Evolutionary conservation across 1,140 invertebrate genomes (phyloP), one percentile per base, ranked within the genome.

Genomic region (Fopius arisanus): DNA sequence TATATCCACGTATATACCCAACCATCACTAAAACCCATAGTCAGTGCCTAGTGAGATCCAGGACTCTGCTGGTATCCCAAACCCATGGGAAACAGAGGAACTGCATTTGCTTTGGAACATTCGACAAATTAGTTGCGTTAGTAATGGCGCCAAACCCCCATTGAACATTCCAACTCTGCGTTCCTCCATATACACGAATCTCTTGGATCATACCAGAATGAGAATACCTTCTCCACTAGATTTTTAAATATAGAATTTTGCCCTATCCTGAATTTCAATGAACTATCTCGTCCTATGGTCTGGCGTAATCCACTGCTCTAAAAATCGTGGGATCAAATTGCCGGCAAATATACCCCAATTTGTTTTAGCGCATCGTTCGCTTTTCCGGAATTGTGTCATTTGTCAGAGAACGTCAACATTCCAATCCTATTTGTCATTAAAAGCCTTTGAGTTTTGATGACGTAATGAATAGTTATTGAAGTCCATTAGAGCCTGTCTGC

Each of bases 401-500:
- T n/a, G 23, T 59, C 31, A 43, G 54, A 26, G 54, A 26, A 59
- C n/a, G 19, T 28, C 70, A 70, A 23, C 59, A 28, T 26, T 77
- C 43, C 43, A 19, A 16, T 48, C n/a, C 43, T 16, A 48, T 19
- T 37, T 48, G 43, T 19, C 43, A 48, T 48, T 19, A 48, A 48
- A 48, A 48, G 19, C 54, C 54, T 59, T 19, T 10, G 54, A 59
- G 70, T 79, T 78, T 78, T 84, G 82, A 86, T 85, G 82, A 82
- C 79, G 81, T 84, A 84, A 86, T 85, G 83, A 86, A 86, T 84
- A 83, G 83, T 78, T 82, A 72, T 65, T 73, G 73, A 79, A 79
- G 83, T n/a, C 19, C 54, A 59, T 59, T 83, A 79, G 79, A 37
- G 81, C 81, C 51, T 23, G 66, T 72, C 74, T 77, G 75, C 82